Base-by-base conservation (phyloP, 2,113 vertebrate genomes). In the Eudyptes chrysolophus region DNA sequence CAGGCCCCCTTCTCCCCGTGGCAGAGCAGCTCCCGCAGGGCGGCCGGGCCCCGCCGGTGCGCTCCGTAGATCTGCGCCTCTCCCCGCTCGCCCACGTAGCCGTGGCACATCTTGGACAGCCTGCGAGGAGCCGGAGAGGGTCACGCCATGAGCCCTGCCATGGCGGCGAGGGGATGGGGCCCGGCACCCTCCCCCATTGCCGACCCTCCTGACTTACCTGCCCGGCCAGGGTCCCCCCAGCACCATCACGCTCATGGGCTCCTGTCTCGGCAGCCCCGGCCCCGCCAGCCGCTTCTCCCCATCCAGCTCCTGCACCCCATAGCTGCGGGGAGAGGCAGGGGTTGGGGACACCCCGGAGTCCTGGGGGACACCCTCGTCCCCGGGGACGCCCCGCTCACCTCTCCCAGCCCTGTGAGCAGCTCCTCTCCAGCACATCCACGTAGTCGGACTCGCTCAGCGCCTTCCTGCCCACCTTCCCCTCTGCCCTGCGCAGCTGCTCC, bases 71-170 rank as follows among this genome's bases (percentile, higher is more conserved):
- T 46, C 36, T 3, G 79, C 6, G 54, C 71, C 79, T 96, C 96
- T 2, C 94, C 95, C 34, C 0, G 71, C 85, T 97, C 92, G 7
- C 96, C 96, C 92, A 97, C 83, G 36, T 64, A 85, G 86, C 96
- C 1, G 49, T 84, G 96, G 71, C 96, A 96, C 94, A 96, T 84
- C 94, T 97, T 97, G 93, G 94, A 85, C 48, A 96, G 58, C 88
- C 95, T 96, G 92, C 5, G 1, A 16, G 55, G 72, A 55, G 77
- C 18, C 72, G 0, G 40, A 42, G 29, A 3, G 1, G 36, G 38
- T 66, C 64, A 52, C 4, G 0, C 34, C 2, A 3, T 0, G 2
- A 17, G 48, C 32, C 24, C 7, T 6, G 54, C 65, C 24, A 4
- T 0, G 49, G 69, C 0, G 3, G 74, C 5, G 9, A 51, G 62